Evolutionary conservation across 2,888 invertebrate genomes (phyloP), one percentile per base, ranked within the genome.

Genomic region (Ormyrus nitidulus): DNA sequence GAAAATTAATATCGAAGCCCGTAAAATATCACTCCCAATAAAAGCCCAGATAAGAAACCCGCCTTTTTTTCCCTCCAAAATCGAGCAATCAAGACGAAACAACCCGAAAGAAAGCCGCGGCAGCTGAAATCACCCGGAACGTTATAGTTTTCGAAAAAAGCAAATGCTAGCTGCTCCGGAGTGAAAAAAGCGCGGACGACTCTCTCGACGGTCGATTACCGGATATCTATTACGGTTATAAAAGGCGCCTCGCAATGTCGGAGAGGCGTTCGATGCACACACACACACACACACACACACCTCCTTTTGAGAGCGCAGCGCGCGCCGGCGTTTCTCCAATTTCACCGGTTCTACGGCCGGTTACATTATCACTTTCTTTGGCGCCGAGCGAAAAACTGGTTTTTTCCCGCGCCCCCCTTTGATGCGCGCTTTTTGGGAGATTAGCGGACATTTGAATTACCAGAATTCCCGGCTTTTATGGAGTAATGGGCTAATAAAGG

Each of bases 321-420:
- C 34, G 59, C 34, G 34, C 4, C 34, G 13, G 79, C 76, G 46
- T 80, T 77, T 81, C 77, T 81, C 78, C 66, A 75, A 71, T 78
- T 78, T 81, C 81, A 75, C 75, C 59, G 51, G 51, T 19, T 54
- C 51, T 58, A 59, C 13, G n/a, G 34, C 62, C 34, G 59, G 65
- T 77, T 80, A 77, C 76, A 80, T 77, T 80, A 70, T 77, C 80
- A 80, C 77, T 80, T 80, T 74, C 73, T 65, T 74, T 53, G 61
- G 11, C 48, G 58, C n/a, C 51, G 65, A 58, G 59, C 8, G 69
- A 54, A 75, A 79, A 79, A 79, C 74, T 13, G 19, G 70, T 75
- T 79, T 79, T 51, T 34, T 34, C 34, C 34, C 34, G 34, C 34
- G 19, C 34, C 59, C n/a, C 13, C 62, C 13, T 58, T 59, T 61